A percentile compares a stretch with the other conserved stretches of the same genome.
These are phyloP conservation scores for Perodicticus potto DNA, from an alignment of 2,797 vertebrate species.

Conservation along the genomic window DNA sequence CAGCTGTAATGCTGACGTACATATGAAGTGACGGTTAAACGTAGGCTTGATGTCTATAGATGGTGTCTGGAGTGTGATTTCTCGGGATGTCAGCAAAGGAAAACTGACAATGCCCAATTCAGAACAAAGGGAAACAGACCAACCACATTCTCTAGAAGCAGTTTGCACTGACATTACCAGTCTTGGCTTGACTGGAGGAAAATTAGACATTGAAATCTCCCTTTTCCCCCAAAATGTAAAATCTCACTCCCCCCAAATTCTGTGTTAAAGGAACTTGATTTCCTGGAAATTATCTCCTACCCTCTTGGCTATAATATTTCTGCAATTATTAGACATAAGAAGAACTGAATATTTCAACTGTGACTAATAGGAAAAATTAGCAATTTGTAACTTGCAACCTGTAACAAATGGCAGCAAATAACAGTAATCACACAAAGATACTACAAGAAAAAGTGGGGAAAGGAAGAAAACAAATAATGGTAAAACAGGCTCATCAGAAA, in stretches of 20 bases:
- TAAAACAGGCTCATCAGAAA: not conserved
- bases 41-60: not conserved
- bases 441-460: not conserved
- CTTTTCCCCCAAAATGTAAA: not conserved
- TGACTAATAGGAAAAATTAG: not conserved
- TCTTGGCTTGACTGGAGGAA: not conserved
- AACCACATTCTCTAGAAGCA: not conserved
- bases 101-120: not conserved
- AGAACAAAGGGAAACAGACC: constrained; percentile 5
- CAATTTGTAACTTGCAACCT: not conserved
- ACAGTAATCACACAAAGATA: not conserved
- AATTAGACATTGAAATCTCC: not conserved
- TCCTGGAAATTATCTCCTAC: not conserved
- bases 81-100: not conserved
- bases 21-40: not conserved
- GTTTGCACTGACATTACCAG: not conserved
- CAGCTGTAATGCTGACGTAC: not conserved
- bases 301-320: not conserved
- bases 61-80: not conserved
- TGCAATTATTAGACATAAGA: not conserved
- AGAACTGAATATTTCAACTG: not conserved
- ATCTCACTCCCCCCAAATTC: not conserved
- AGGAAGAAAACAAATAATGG: not conserved
- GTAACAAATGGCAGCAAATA: not conserved
- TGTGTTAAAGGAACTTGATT: not conserved